A percentile compares a stretch with the other conserved stretches of the same genome.
Conservation (phyloP, 2,888 invertebrate species). For the Pammene aurita region DNA sequence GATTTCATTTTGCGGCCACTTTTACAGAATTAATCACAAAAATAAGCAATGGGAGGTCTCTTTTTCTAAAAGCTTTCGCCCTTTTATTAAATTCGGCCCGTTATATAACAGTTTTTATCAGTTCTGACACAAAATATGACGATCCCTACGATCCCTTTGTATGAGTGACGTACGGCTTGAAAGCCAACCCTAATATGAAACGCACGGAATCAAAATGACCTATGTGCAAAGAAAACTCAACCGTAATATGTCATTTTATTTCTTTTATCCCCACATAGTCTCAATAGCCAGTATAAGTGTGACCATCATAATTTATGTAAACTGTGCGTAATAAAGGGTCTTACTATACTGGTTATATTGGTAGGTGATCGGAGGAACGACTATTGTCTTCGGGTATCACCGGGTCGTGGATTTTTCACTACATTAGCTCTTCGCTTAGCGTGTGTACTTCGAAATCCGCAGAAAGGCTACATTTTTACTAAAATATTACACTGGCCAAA, state of each 20-base stretch:
- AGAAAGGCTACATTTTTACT: neutral
- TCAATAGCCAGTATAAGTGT: neutral
- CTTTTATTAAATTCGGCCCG: conserved; percentile 17
- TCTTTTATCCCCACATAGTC: no score
- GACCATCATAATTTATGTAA: neutral
- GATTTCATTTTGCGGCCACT: conserved; percentile 7
- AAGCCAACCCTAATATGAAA: conserved; percentile 18
- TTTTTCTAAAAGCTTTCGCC: conserved; percentile 16
- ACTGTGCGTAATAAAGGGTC: neutral
- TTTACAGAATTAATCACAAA: conserved; percentile 25
- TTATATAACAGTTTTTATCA: conserved; percentile 23
- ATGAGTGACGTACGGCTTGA: conserved; percentile 22
- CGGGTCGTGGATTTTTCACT: conserved; percentile 29
- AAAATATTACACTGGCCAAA: no score
- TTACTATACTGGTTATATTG: neutral
- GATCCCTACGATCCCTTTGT: conserved; percentile 16
- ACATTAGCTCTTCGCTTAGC: conserved; percentile 26
- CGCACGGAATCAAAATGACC: neutral
- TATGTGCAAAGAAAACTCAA: neutral
- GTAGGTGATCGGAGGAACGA: neutral
- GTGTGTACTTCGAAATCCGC: neutral
- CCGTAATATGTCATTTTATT: neutral
- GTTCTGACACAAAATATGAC: conserved; percentile 27
- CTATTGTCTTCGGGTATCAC: conserved; percentile 20
- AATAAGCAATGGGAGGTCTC: conserved; percentile 13